Conservation (phyloP, 2,888 invertebrate species). For the Eupithecia centaureata region DNA sequence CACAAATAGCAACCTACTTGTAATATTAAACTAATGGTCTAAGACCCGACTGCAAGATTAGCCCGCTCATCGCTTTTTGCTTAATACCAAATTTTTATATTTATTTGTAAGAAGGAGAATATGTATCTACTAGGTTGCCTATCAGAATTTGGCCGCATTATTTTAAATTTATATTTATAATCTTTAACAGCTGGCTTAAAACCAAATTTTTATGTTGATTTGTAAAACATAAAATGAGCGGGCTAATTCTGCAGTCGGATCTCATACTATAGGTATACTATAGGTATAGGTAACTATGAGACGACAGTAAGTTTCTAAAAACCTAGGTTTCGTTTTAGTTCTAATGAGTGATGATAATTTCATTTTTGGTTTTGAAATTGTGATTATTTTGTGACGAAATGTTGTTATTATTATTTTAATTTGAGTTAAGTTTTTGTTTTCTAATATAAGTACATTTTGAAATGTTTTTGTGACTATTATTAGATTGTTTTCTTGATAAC, state of each 20-base stretch:
- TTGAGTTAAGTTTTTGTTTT: slow-evolving; percentile 73
- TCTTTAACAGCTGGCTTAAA: too few species aligned
- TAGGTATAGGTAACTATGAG: background rate
- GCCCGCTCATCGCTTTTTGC: too few species aligned
- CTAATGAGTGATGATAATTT: slow-evolving; percentile 28
- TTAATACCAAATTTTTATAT: too few species aligned
- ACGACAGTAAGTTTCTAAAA: background rate
- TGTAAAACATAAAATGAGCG: too few species aligned
- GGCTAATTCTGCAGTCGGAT: too few species aligned
- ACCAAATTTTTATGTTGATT: too few species aligned
- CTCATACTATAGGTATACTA: too few species aligned
- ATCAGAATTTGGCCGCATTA: too few species aligned
- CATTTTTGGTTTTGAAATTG: slow-evolving; percentile 47
- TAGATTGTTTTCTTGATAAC: slow-evolving; percentile 14
- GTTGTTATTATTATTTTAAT: slow-evolving; percentile 61
- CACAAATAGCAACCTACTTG: slow-evolving; percentile 13
- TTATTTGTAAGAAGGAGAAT: too few species aligned
- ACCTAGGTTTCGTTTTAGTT: slow-evolving; percentile 14
- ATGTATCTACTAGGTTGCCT: too few species aligned
- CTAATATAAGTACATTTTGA: slow-evolving; percentile 45
- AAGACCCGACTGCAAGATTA: too few species aligned
- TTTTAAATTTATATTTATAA: too few species aligned
- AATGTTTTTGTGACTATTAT: slow-evolving; percentile 47
- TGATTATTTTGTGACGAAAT: slow-evolving; percentile 54
- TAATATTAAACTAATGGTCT: slow-evolving; percentile 6